Percentiles rank a stretch among this genome's conserved stretches.
phyloP scores from a whole-genome alignment of 2,888 invertebrate genomes.

The Andrena marginata region DNA sequence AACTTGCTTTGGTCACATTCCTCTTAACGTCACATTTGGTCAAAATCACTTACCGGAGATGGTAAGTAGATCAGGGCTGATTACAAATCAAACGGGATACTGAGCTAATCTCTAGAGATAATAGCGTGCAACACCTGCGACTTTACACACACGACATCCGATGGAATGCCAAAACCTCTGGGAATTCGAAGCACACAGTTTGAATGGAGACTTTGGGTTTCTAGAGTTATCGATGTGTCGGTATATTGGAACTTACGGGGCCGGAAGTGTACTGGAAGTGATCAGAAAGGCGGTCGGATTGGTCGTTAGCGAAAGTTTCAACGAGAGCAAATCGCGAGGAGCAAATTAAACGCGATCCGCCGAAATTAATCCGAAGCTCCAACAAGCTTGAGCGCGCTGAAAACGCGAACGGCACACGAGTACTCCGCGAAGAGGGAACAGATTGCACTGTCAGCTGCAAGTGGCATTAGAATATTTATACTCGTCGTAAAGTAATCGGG shows the following conservation, averaged over 20 bases:
- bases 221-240: neutral
- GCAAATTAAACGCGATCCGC: conserved; percentile 12
- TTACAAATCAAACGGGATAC: too few species aligned
- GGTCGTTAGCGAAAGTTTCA: conserved; percentile 1
- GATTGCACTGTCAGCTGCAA: neutral
- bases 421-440: neutral
- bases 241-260: neutral
- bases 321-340: conserved; percentile 3
- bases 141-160: neutral
- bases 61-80: neutral
- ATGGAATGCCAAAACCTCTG: too few species aligned
- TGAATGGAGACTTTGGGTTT: too few species aligned
- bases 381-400: neutral
- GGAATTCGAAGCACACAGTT: too few species aligned
- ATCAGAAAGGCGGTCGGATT: neutral
- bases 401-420: neutral
- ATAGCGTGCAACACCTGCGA: neutral
- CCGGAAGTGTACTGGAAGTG: too few species aligned
- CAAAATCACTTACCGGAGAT: too few species aligned
- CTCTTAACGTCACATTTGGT: too few species aligned
- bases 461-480: conserved; percentile 40
- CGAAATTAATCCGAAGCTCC: too few species aligned
- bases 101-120: too few species aligned
- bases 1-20: too few species aligned
- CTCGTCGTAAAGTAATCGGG: neutral